A percentile compares a stretch with the other conserved stretches of the same genome.
Evolutionary conservation across 2,113 vertebrate genomes (phyloP).

Genomic region (Heterotis niloticus): DNA sequence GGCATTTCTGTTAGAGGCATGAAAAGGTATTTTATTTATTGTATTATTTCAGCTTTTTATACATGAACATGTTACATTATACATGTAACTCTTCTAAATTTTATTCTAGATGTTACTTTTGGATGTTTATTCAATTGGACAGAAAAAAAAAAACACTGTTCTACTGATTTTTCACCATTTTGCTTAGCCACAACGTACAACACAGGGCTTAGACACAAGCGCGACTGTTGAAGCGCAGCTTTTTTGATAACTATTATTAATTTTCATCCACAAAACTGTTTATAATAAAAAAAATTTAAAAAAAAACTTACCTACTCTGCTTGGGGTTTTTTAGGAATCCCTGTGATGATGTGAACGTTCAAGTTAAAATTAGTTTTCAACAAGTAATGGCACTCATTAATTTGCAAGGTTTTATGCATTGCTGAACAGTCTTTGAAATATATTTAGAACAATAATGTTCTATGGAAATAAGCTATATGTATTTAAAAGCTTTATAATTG

Average conservation of each 20-base stretch:
- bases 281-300: not conserved
- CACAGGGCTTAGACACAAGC: not conserved
- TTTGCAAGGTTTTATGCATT: slow-evolving; percentile 59
- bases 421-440: slow-evolving; percentile 61
- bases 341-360: slow-evolving; percentile 46
- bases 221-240: not conserved
- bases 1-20: no score
- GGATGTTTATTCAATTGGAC: no score
- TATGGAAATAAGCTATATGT: slow-evolving; percentile 75
- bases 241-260: not conserved
- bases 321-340: slow-evolving; percentile 32
- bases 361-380: slow-evolving; percentile 55
- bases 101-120: no score
- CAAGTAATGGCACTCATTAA: slow-evolving; percentile 49
- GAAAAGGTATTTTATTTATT: no score
- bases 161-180: no score
- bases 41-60: no score
- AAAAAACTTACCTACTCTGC: not conserved
- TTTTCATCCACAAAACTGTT: not conserved
- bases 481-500: slow-evolving; percentile 77
- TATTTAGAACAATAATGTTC: slow-evolving; percentile 69
- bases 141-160: no score
- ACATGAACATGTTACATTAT: no score
- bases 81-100: no score
- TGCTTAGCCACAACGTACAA: not conserved